Evolutionary conservation across 2,113 vertebrate species (phyloP).

Genomic region (Tachysurus vachellii): DNA sequence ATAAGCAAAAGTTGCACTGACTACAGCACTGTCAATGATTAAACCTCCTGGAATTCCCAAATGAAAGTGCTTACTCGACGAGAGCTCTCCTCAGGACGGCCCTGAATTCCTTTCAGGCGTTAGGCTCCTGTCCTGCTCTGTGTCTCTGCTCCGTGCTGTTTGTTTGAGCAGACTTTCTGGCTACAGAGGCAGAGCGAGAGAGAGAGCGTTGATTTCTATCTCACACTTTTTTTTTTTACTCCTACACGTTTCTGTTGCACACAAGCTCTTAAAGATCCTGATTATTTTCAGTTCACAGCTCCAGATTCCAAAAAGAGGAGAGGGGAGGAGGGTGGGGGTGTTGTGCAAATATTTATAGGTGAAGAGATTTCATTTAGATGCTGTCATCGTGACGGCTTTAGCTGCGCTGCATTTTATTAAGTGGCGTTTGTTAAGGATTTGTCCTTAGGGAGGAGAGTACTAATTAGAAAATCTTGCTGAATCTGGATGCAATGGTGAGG

Average conservation of each 20-base stretch:
- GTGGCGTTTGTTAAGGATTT: slow-evolving; percentile 1
- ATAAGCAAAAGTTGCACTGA: neutral
- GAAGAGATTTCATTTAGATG: slow-evolving; percentile 42
- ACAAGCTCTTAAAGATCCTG: slow-evolving; percentile 24
- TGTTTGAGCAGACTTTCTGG: slow-evolving; percentile 21
- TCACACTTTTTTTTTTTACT: neutral
- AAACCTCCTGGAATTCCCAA: neutral
- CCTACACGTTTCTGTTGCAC: neutral
- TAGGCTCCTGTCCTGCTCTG: neutral
- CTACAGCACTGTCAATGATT: neutral
- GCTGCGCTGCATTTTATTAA: slow-evolving; percentile 32
- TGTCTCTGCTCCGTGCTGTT: neutral
- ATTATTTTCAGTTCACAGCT: slow-evolving; percentile 35
- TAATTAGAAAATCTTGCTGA: slow-evolving; percentile 24
- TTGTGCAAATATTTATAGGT: slow-evolving; percentile 43
- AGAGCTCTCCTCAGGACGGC: neutral
- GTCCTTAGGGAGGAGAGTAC: neutral
- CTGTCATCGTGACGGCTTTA: slow-evolving; percentile 35
- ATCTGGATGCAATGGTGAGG: neutral
- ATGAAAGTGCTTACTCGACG: slow-evolving; percentile 10
- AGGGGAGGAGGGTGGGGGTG: neutral
- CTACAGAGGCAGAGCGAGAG: slow-evolving; percentile 18
- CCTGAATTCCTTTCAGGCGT: neutral
- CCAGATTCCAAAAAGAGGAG: slow-evolving; percentile 9
- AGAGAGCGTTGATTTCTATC: slow-evolving; percentile 25